These are phyloP conservation scores for Tursiops truncatus DNA, from an alignment of 2,113 vertebrate genomes.

Conservation along the genomic window DNA sequence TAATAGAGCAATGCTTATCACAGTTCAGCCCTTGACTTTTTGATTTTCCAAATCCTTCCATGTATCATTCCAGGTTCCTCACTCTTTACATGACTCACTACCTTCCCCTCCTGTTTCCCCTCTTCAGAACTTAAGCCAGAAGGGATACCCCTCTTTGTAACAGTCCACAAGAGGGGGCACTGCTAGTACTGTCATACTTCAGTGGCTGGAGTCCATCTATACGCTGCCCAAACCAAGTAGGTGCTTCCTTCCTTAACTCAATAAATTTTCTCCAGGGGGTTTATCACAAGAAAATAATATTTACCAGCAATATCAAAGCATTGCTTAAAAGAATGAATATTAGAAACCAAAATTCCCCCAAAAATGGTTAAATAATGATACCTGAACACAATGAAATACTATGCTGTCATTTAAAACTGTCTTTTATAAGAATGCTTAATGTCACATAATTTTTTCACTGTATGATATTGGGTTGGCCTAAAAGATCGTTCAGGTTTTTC, in stretches of 20 bases:
- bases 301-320: not conserved
- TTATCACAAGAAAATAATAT: not conserved
- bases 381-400: not conserved
- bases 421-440: not conserved
- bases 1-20: not conserved
- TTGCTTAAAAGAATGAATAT: not conserved
- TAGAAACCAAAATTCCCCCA: not conserved
- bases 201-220: not conserved
- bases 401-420: not conserved
- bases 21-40: not conserved
- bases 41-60: not conserved
- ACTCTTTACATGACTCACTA: not conserved
- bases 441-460: not conserved
- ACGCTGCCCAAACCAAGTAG: not conserved
- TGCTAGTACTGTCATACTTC: not conserved
- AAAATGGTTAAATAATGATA: not conserved
- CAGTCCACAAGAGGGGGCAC: not conserved
- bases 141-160: not conserved
- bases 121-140: not conserved
- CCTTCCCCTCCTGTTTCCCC: not conserved
- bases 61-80: not conserved
- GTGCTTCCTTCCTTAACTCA: not conserved
- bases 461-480: not conserved
- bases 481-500: no score
- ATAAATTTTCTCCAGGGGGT: not conserved